A percentile compares a stretch with the other conserved stretches of the same genome.
Conservation (phyloP, 2,888 invertebrate species). For the Dendrolimus houi region DNA sequence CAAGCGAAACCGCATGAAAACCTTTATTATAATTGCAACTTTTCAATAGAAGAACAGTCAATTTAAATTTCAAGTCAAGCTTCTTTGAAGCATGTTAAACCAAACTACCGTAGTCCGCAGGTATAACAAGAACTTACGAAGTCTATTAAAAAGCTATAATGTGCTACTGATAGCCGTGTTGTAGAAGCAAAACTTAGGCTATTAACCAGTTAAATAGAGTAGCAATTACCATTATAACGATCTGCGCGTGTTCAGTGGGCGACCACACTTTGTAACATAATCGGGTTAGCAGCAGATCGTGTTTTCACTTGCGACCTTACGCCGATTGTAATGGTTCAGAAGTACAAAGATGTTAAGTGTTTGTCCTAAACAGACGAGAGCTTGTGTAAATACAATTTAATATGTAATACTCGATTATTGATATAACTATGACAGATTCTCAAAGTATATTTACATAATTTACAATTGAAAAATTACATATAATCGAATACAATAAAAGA, state of each 20-base stretch:
- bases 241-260: conserved; percentile 14
- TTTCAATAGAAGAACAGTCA: not conserved
- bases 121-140: conserved; percentile 1
- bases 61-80: not conserved
- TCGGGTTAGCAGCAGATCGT: conserved; percentile 7
- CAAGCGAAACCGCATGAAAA: too few species aligned
- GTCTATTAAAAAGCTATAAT: conserved; percentile 23
- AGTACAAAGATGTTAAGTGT: too few species aligned
- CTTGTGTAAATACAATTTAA: too few species aligned
- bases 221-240: conserved; percentile 17
- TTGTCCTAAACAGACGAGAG: too few species aligned
- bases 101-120: not conserved
- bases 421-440: too few species aligned
- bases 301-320: not conserved
- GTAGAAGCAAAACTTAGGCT: conserved; percentile 15
- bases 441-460: too few species aligned
- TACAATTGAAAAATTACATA: too few species aligned
- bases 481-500: too few species aligned
- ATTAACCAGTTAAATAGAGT: conserved; percentile 19
- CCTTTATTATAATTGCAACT: too few species aligned
- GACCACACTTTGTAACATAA: conserved; percentile 14
- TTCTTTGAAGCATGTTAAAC: not conserved
- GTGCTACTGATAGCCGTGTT: conserved; percentile 16
- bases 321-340: not conserved
- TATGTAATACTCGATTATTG: too few species aligned